Evolutionary conservation across 35 echinoderm and acorn worm species (phyloP), one percentile per base, ranked within the genome.

Genomic region (Stichopus chloronotus): DNA sequence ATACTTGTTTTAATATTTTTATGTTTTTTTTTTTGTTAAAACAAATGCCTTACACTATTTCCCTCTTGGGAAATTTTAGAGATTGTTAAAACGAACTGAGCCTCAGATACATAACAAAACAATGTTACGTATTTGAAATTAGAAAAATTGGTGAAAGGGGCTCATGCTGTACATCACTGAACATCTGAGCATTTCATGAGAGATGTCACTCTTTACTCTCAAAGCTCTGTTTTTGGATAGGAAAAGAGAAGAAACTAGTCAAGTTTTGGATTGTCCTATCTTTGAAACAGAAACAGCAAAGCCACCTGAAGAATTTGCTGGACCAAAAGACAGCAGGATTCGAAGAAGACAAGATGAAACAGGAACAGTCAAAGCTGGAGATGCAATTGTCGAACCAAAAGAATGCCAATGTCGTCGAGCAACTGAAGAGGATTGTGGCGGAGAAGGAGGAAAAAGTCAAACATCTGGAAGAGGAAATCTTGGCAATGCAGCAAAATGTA

Each of bases 401-500:
- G 52, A 95, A 96, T 30, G 85, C 95, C 14, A 96, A 96, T 59
- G 76, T 94, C 12, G 94, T 98, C 12, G 97, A 98, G 30, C 97
- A 98, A 72, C 92, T 98, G 55, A 94, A 94, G 54, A 92, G 88
- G 63, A 96, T 98, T 53, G 91, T 98, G 9, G 81, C 68, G 61
- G 95, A 96, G 80, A 98, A 96, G 61, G 97, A 98, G 81, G 77
- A 92, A 17, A 98, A 95, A 90, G 95, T 98, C 7, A 81, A 91
- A 59, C 78, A 83, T 60, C 88, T 98, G 78, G 97, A 98, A 86
- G 93, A 96, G 6, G 93, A 96, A 87, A 94, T 98, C 22, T 80
- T 77, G 8, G 93, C 94, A 78, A 94, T 96, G 86, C 96, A 93
- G 30, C 86, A 78, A 91, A 90, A 94, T 81, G 95, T 98, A 59